Conservation (phyloP, 2,113 vertebrate genomes). For the Sylvilagus bachmani region DNA sequence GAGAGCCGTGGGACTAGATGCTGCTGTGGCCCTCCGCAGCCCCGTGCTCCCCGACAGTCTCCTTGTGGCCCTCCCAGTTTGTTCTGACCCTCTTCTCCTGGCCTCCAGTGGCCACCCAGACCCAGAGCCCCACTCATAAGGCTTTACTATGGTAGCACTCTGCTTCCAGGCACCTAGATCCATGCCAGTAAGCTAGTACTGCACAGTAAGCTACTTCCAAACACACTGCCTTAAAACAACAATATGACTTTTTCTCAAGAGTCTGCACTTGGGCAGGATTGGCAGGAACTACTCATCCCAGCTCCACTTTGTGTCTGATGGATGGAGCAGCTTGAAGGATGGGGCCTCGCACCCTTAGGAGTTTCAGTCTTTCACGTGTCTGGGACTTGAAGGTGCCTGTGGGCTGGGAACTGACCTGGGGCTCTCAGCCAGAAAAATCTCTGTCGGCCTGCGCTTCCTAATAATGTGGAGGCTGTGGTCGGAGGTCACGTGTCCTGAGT, state of each 20-base stretch:
- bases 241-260: background rate
- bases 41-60: background rate
- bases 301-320: background rate
- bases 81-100: background rate
- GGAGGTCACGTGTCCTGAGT: background rate
- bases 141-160: background rate
- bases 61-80: background rate
- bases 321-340: background rate
- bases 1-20: background rate
- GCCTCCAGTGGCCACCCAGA: background rate
- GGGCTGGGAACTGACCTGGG: background rate
- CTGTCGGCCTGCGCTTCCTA: background rate
- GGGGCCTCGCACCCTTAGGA: background rate
- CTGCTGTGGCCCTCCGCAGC: background rate
- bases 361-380: background rate
- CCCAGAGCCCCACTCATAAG: background rate
- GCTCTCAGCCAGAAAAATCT: background rate
- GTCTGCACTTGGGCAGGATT: background rate
- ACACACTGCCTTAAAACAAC: background rate
- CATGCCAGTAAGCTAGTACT: background rate
- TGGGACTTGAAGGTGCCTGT: background rate
- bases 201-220: background rate
- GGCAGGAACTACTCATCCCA: background rate
- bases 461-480: background rate
- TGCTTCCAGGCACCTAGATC: background rate